Conservation (phyloP, 2,797 vertebrate species). For the Eulemur rubriventer region DNA sequence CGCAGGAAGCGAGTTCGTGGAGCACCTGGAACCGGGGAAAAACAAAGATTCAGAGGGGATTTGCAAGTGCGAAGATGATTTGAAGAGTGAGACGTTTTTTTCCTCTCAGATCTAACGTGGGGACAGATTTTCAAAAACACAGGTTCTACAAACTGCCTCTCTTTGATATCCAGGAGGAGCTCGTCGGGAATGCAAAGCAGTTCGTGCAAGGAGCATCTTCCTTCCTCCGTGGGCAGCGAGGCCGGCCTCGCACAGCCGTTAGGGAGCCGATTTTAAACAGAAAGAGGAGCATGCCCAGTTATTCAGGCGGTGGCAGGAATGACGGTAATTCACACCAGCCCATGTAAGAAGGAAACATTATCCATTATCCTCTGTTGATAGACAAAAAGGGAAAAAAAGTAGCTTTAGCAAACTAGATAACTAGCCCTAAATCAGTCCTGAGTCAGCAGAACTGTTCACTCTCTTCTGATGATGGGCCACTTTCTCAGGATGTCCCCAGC, state of each 20-base stretch:
- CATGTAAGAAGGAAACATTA: not conserved
- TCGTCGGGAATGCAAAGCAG: slow-evolving; percentile 39
- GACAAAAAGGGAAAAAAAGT: not conserved
- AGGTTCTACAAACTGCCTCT: slow-evolving; percentile 66
- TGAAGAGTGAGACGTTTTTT: slow-evolving; percentile 59
- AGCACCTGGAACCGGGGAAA: slow-evolving; percentile 23
- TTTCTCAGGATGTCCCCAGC: not conserved
- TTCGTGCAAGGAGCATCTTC: not conserved
- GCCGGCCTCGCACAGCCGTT: not conserved
- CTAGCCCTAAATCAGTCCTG: not conserved
- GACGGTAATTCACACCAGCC: not conserved
- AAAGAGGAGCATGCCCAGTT: not conserved
- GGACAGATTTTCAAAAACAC: slow-evolving; percentile 75
- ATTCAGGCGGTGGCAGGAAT: not conserved
- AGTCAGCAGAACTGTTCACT: not conserved
- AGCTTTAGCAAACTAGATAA: not conserved
- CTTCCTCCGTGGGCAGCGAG: not conserved
- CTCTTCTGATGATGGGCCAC: not conserved
- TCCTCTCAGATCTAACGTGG: slow-evolving; percentile 64
- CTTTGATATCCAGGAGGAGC: slow-evolving; percentile 64
- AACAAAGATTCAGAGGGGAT: slow-evolving; percentile 69
- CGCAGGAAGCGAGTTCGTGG: not conserved
- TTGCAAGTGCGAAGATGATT: slow-evolving; percentile 59
- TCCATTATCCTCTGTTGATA: not conserved
- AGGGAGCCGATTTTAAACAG: not conserved